Conservation (phyloP, 2,888 invertebrate species). For the Scaptomyza reducta region DNA sequence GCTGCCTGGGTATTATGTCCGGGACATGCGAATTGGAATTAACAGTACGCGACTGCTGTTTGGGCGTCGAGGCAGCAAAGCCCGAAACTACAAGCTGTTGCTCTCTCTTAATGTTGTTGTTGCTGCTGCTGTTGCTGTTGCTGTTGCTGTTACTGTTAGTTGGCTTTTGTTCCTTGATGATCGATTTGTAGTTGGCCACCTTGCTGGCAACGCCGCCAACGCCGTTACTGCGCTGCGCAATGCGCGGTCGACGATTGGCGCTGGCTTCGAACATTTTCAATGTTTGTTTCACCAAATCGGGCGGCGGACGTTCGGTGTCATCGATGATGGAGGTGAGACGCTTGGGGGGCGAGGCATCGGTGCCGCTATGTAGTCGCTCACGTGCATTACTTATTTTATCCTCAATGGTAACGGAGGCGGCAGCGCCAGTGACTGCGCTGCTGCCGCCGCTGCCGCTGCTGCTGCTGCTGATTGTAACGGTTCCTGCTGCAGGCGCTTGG, state of each 20-base stretch:
- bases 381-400: conserved; percentile 84
- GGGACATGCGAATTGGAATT: conserved; percentile 70
- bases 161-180: conserved; percentile 86
- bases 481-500: conserved; percentile 19
- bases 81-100: conserved; percentile 6
- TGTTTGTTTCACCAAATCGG: conserved; percentile 94
- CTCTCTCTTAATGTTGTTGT: conserved; percentile 5
- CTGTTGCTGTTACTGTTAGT: neutral
- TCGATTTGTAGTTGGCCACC: conserved; percentile 87
- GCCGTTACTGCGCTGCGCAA: conserved; percentile 82
- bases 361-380: conserved; percentile 84
- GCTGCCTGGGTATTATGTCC: conserved; percentile 84
- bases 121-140: neutral
- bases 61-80: conserved; percentile 62
- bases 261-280: conserved; percentile 92
- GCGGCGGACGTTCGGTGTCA: conserved; percentile 93
- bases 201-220: conserved; percentile 87
- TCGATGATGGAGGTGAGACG: conserved; percentile 88
- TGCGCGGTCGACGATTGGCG: conserved; percentile 85
- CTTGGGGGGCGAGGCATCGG: conserved; percentile 84
- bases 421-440: neutral
- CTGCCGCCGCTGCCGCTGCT: conserved; percentile 7
- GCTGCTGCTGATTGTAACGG: neutral
- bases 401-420: conserved; percentile 81
- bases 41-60: conserved; percentile 23